Base-by-base conservation (phyloP, 64 coral and sea anemone genomes). In the Dendronephthya gigantea region DNA sequence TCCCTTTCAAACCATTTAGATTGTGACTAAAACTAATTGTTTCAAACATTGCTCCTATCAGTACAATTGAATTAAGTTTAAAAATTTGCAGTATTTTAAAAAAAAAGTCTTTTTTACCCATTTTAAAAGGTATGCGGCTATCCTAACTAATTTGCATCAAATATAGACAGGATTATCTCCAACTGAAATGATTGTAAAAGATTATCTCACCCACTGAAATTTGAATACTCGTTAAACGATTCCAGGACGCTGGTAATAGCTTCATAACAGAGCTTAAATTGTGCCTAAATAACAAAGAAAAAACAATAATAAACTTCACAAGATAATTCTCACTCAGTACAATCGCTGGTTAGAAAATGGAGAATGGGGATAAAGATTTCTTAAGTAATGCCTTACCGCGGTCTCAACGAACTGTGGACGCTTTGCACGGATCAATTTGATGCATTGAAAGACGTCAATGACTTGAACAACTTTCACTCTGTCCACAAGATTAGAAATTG, bases 221-320 rank as follows among this genome's bases (percentile, higher is more conserved):
- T 94, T 62, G 93, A 48, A 50, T 91, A 94, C 0, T 88, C 82
- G 34, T 56, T 84, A 51, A 94, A 94, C 14, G 90, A 91, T 32
- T 94, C 87, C 74, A 94, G 65, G 83, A 89, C 91, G 15, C 86
- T 74, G 36, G 36, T 40, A 4, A 83, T 59, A 62, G 81, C 83
- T 23, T 50, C 74, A 69, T 94, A 94, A 62, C 93, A 94, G 33
- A 91, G 89, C 84, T 59, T 83, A 47, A 91, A 94, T 19, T 89
- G 90, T 3, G 28, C 68, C 86, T 87, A 49, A 19, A 87, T 34
- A 34, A 31, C 10, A 87, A 45, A 6, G 41, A 4, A 45, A 6
- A 11, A 45, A 45, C 41, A 45, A 45, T 45, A 6, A 45, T 45
- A 9, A 83, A 35, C 23, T n/a, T n/a, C n/a, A n/a, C n/a, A n/a